phyloP scores from a whole-genome alignment of 2,888 invertebrate genomes.

The Leucozona laternaria region DNA sequence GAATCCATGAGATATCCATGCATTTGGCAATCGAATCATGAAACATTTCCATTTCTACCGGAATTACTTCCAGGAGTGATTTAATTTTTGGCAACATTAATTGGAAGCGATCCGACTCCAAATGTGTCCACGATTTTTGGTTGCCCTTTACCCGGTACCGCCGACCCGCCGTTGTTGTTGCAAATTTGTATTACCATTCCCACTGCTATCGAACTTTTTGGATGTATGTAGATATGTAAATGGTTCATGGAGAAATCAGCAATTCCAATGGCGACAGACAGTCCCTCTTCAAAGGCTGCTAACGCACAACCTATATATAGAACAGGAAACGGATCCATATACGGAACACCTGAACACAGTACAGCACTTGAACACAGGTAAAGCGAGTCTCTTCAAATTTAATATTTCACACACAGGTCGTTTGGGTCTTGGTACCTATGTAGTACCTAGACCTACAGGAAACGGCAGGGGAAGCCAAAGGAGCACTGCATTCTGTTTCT shows the following conservation, averaged over 20 bases:
- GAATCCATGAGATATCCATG: slow-evolving; percentile 4
- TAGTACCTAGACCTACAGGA: too few species aligned
- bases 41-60: slow-evolving; percentile 52
- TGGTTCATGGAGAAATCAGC: slow-evolving; percentile 50
- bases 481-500: slow-evolving; percentile 4
- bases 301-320: slow-evolving; percentile 7
- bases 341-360: slow-evolving; percentile 30
- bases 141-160: background rate
- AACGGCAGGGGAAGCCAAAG: background rate
- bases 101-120: slow-evolving; percentile 48
- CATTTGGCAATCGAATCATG: slow-evolving; percentile 62
- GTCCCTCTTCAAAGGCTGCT: background rate
- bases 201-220: background rate
- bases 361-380: slow-evolving; percentile 1
- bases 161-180: background rate
- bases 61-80: slow-evolving; percentile 58
- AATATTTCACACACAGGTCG: slow-evolving; percentile 35
- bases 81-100: slow-evolving; percentile 71
- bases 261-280: slow-evolving; percentile 53
- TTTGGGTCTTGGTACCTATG: background rate
- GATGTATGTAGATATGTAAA: background rate
- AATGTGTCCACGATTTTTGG: slow-evolving; percentile 22
- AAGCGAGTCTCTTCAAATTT: slow-evolving; percentile 20
- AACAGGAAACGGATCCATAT: slow-evolving; percentile 13
- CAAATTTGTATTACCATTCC: slow-evolving; percentile 42